Conservation (phyloP, 2,113 vertebrate species). For the Eleginops maclovinus region DNA sequence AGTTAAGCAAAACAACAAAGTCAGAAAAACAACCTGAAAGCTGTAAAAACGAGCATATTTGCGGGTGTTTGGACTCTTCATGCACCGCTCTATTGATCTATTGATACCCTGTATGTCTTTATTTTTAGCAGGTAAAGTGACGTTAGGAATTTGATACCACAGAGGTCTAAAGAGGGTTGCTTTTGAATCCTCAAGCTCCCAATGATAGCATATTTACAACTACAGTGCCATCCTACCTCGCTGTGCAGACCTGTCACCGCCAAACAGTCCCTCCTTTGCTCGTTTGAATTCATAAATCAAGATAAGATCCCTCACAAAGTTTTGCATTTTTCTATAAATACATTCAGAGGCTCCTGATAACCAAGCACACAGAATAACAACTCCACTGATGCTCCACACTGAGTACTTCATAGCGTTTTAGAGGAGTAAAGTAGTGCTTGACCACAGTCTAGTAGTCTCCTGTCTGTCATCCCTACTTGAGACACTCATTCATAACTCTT, state of each 20-base stretch:
- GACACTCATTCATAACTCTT: background rate
- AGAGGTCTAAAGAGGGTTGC: background rate
- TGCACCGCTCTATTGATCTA: background rate
- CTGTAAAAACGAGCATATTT: too few species aligned
- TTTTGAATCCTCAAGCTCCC: constrained; percentile 3
- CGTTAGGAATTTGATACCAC: background rate
- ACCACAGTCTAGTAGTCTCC: constrained; percentile 10
- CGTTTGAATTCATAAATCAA: constrained; percentile 33
- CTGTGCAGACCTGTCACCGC: too few species aligned
- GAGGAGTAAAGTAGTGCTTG: constrained; percentile 4
- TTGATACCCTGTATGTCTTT: background rate
- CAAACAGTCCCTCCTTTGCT: constrained; percentile 6
- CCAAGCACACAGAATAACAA: background rate
- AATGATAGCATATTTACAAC: constrained; percentile 1
- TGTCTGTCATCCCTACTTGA: background rate
- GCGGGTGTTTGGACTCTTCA: too few species aligned
- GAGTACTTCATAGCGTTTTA: background rate
- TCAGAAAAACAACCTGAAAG: too few species aligned
- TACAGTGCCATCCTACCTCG: background rate
- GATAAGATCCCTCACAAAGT: background rate
- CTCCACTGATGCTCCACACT: background rate
- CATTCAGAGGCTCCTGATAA: background rate
- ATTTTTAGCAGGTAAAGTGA: background rate
- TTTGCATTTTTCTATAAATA: background rate
- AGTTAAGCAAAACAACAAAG: too few species aligned